Base-by-base conservation (phyloP, 2,888 invertebrate species). In the Metacarcinus magister region DNA sequence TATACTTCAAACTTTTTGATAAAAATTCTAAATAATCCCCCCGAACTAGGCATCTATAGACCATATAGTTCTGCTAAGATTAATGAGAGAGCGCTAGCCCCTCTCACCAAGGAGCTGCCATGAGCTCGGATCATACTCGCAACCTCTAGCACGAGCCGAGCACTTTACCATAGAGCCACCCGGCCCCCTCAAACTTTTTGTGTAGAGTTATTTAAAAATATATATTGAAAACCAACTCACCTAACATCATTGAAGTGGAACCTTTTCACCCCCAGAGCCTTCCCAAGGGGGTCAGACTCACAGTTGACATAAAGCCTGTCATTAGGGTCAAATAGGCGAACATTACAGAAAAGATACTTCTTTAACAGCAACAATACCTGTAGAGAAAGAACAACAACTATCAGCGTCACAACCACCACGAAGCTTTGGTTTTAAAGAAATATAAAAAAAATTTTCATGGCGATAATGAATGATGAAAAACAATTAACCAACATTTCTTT, bases 361-460 rank as follows among this genome's bases (percentile, higher is more conserved):
- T 96, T 96, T 60, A 96, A 92, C 43, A 96, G 48, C 48, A 44
- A 16, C 94, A 96, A 82, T 75, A 96, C 60, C 96, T 96, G 96
- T 0, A 67, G 54, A 96, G 87, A 87, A 39, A 39, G 39, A n/a
- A 5, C 32, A 16, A 13, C 16, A 39, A 19, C 87, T 87, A 2
- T 87, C 32, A 87, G 39, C 19, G n/a, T 87, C 23, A 92, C 23
- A 92, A 92, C n/a, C 19, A 92, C 28, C 75, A 75, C n/a, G 8
- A 43, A n/a, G 28, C 16, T 43, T 92, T 5, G 44, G 46, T 92
- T 44, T 44, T 23, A 91, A 91, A n/a, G 23, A 39, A 43, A 43
- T 91, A 91, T 91, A 90, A 39, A 39, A 39, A 39, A 39, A 39
- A 39, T 39, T 39, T 39, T 39, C 39, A 39, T 2, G 39, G 39